Base-by-base conservation (phyloP, 2,888 invertebrate species). In the Nomada fabriciana region DNA sequence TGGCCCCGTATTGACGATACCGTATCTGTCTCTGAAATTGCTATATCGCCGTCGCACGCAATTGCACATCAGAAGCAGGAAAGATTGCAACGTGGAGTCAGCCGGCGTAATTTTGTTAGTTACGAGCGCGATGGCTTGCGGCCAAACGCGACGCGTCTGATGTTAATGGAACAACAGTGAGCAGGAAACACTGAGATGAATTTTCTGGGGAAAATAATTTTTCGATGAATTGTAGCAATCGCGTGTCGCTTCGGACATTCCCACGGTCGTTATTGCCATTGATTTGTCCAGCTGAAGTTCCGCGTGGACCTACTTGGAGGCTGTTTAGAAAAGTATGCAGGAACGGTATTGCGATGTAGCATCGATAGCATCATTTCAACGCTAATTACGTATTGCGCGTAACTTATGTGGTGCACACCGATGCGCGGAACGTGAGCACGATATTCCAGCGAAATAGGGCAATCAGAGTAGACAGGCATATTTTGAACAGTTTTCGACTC, bases 1-100 rank as follows among this genome's bases (percentile, higher is more conserved):
- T 63, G 20, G 43, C n/a, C 5, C 5, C 42, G 23, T 18, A 42
- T 69, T 53, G 23, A 23, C 55, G 20, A 15, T 53, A 25, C 50
- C 78, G 67, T 36, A 50, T 78, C 78, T 50, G 42, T 61, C 15
- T 9, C 11, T 25, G 20, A 68, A 57, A 78, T 76, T 78, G 78
- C 68, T 78, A 68, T 55, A 11, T 18, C 29, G 23, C 13, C n/a
- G 36, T 47, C 47, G 47, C 47, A 15, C 15, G 15, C 47, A 47
- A 47, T 13, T 15, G 18, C 11, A 7, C 2, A 36, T n/a, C 67
- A 64, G 25, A 20, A 18, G n/a, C 18, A 13, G 13, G 13, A 59
- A 59, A 43, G 64, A 52, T 64, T 43, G 63, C 73, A 11, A n/a
- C 29, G 15, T 13, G 36, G 11, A 36, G 29, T 18, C 29, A 47